A percentile compares a stretch with the other conserved stretches of the same genome.
Conservation (phyloP, 2,113 vertebrate genomes). For the Channa maculata region DNA sequence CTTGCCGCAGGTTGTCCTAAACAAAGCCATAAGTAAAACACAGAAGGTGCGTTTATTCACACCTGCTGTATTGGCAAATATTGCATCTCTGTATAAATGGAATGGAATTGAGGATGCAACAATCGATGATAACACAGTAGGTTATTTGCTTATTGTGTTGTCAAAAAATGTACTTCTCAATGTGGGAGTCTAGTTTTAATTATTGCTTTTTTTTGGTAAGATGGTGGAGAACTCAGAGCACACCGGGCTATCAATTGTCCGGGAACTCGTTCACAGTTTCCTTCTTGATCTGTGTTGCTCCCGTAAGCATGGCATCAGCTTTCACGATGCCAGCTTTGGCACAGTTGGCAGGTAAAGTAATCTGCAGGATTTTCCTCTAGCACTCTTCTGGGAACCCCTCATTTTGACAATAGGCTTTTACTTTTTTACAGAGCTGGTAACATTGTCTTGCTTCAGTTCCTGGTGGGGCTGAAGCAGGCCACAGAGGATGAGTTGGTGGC, state of each 20-base stretch:
- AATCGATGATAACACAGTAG: conserved; percentile 79
- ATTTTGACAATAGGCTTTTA: not conserved
- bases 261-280: conserved; percentile 90
- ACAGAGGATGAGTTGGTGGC: conserved; percentile 89
- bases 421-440: conserved; percentile 88
- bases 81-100: conserved; percentile 92
- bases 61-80: conserved; percentile 83
- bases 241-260: conserved; percentile 82
- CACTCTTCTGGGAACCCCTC: not conserved
- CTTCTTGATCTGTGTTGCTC: conserved; percentile 94
- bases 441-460: conserved; percentile 91
- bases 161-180: not conserved
- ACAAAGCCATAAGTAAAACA: conserved; percentile 91
- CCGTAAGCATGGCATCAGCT: conserved; percentile 93
- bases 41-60: conserved; percentile 96
- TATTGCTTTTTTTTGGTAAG: conserved; percentile 48
- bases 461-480: conserved; percentile 90
- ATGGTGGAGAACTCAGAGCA: conserved; percentile 73
- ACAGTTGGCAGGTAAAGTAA: conserved; percentile 87
- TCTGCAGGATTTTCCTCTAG: not conserved
- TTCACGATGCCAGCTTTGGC: conserved; percentile 91
- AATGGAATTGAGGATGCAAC: conserved; percentile 90
- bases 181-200: not conserved
- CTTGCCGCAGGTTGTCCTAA: conserved; percentile 87
- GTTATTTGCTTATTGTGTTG: conserved; percentile 9